A percentile compares a stretch with the other conserved stretches of the same genome.
Conservation (phyloP, 2,888 invertebrate genomes). For the Drosophila limbata region DNA sequence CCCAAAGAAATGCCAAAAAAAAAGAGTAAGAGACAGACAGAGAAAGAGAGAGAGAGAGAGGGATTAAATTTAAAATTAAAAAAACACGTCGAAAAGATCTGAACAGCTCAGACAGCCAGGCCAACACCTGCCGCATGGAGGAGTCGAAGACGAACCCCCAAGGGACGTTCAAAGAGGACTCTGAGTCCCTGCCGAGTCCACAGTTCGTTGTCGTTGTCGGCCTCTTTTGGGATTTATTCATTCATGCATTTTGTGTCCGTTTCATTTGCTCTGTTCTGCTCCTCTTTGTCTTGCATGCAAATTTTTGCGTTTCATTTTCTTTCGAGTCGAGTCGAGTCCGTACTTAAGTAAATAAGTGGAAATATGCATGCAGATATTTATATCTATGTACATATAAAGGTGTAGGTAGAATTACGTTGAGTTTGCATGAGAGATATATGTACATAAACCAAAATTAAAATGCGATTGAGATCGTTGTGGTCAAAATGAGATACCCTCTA, state of each 20-base stretch:
- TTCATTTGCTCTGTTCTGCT: slow-evolving; percentile 51
- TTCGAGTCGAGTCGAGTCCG: slow-evolving; percentile 11
- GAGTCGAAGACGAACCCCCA: slow-evolving; percentile 23
- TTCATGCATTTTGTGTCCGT: slow-evolving; percentile 59
- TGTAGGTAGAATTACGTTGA: slow-evolving; percentile 65
- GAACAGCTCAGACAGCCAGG: slow-evolving; percentile 36
- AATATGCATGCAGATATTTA: slow-evolving; percentile 9
- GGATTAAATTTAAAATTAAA: slow-evolving; percentile 1
- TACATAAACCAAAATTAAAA: slow-evolving; percentile 14
- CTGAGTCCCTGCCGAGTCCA: slow-evolving; percentile 16
- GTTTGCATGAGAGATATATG: slow-evolving; percentile 38
- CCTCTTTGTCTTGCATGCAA: slow-evolving; percentile 59
- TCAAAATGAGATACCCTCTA: background rate
- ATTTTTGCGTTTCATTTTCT: slow-evolving; percentile 57
- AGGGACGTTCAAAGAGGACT: slow-evolving; percentile 19
- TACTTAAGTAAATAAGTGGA: slow-evolving; percentile 22
- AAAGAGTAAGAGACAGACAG: slow-evolving; percentile 1
- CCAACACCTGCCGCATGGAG: slow-evolving; percentile 40
- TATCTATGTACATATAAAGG: slow-evolving; percentile 8
- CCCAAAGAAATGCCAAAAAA: slow-evolving; percentile 38
- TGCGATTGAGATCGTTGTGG: background rate
- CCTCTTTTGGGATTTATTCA: slow-evolving; percentile 52
- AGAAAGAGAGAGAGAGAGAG: background rate
- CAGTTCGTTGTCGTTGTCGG: slow-evolving; percentile 23
- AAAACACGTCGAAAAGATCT: slow-evolving; percentile 21